Evolutionary conservation across 2,888 invertebrate genomes (phyloP), one percentile per base, ranked within the genome.

Genomic region (Tetragonisca angustula): DNA sequence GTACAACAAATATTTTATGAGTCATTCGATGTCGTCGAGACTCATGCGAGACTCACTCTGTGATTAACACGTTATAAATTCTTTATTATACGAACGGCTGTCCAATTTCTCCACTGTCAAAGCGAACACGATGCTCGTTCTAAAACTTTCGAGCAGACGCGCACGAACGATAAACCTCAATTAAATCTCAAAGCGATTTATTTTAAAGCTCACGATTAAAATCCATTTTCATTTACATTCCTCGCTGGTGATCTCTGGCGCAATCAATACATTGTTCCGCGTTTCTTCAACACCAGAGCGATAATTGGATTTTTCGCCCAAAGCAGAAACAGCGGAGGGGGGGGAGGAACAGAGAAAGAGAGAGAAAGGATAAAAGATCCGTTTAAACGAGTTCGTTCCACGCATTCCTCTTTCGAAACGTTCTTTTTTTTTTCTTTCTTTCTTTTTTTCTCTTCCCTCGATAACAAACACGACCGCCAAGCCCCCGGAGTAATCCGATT

Each of bases 401-500:
- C 52, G 19, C 17, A 50, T 21, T 56, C 13, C 52, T n/a, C n/a
- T 6, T 49, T 49, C 62, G 43, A 9, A 69, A 54, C 27, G 9
- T 43, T 49, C 24, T 27, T 2, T 36, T 36, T 36, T 43, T 43
- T 43, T 43, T 9, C 9, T 11, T 43, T 43, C 9, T 43, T 11
- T 36, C 6, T 36, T 36, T 36, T 36, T 9, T 32, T 32, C 3
- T 4, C 27, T 27, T 27, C 32, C 24, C 21, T 27, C n/a, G 13
- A 73, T 54, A 54, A 19, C 49, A 56, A 21, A 64, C 52, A 19
- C 24, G 50, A 36, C 61, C n/a, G 59, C 62, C 32, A 32, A 56
- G 49, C 15, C 17, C n/a, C 24, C 49, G 2, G 0, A 19, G 52
- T 67, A 71, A 81, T 74, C 72, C n/a, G 50, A 79, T 79, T 74